Base-by-base conservation (phyloP, 2,797 vertebrate species). In the Cottoperca gobio region DNA sequence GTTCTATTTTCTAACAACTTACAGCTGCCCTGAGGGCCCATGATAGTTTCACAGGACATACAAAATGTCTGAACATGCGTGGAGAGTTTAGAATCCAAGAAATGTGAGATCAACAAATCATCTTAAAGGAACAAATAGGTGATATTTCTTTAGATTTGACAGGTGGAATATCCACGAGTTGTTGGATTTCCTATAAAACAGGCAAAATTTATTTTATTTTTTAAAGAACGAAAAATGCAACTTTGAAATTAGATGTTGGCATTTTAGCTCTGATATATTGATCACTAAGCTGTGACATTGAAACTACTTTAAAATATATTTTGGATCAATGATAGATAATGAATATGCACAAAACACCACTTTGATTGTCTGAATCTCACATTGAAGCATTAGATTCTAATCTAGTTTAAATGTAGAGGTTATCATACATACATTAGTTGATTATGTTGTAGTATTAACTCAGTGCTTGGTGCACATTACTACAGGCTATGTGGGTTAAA, bases 1-100 rank as follows among this genome's bases (percentile, higher is more conserved):
- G 92, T 87, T 91, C 83, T 87, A 91, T 93, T 94, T 94, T 93
- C 89, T 84, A 89, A 89, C 79, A 74, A 89, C 79, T 75, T 85
- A 80, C 84, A 85, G 76, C 85, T 83, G 59, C 78, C 89, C 79
- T 50, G 0, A 17, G 53, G 91, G 85, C 87, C 72, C 48, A 31
- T 54, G 62, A 83, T 6, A 48, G 52, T 79, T 66, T 84, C 76
- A 83, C 68, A 86, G 52, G 70, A 76, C 33, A 60, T 9, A 37
- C 48, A 72, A 82, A 67, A 84, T 63, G 57, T 70, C 72, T 35
- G 52, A 23, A 79, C 78, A 64, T 46, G 43, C 60, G 70, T 11
- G 16, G 40, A 1, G 0, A 14, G 1, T 48, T 58, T n/a, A 31
- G 65, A 65, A 26, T 46, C 52, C 16, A 17, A 24, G 21, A 46